Evolutionary conservation across 2,888 invertebrate genomes (phyloP).

Genomic region (Drosophila picticornis): DNA sequence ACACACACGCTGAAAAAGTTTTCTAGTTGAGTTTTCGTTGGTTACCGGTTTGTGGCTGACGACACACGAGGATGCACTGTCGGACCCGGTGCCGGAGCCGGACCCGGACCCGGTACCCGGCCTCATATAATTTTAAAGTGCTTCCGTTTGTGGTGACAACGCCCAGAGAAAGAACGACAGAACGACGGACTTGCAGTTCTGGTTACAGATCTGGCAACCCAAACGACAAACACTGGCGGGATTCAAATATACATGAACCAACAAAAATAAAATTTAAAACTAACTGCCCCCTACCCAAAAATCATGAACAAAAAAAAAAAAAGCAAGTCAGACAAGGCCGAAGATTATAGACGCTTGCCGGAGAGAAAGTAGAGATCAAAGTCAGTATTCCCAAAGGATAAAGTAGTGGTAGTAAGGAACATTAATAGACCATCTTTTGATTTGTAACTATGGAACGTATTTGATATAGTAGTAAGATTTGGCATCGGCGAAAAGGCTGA

Average conservation of each 20-base stretch:
- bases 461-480: not conserved
- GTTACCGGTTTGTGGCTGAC: constrained; percentile 79
- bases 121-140: constrained; percentile 82
- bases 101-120: constrained; percentile 41
- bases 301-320: constrained; percentile 28
- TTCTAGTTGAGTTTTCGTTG: constrained; percentile 79
- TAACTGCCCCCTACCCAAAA: constrained; percentile 53
- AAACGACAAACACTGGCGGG: constrained; percentile 70
- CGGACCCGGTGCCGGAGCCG: constrained; percentile 11
- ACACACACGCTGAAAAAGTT: constrained; percentile 57
- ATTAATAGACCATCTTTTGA: not conserved
- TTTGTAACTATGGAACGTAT: not conserved
- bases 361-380: not conserved
- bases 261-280: constrained; percentile 72
- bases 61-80: constrained; percentile 52
- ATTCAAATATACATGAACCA: constrained; percentile 54
- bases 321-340: not conserved
- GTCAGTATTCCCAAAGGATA: not conserved
- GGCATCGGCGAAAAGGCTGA: not conserved
- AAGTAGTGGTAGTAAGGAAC: not conserved
- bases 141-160: constrained; percentile 76
- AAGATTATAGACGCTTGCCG: not conserved
- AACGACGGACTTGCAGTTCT: constrained; percentile 35
- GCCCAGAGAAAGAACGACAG: constrained; percentile 35
- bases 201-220: constrained; percentile 48